phyloP scores from a whole-genome alignment of 1,140 invertebrate species.

The Ephestia elutella region DNA sequence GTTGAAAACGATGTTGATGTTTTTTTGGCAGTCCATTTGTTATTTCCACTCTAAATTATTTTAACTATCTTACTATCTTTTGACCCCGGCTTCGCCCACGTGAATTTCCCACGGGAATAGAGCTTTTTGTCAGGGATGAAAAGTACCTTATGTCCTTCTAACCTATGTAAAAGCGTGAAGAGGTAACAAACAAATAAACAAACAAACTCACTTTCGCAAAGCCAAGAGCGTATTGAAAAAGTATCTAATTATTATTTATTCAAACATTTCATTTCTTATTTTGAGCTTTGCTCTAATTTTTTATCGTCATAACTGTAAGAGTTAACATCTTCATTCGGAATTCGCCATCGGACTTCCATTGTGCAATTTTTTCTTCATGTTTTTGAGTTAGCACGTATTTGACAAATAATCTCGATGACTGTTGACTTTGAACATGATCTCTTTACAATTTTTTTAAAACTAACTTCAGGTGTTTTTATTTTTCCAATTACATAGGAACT shows the following conservation, averaged over 20 bases:
- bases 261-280: not conserved
- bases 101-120: too few species aligned
- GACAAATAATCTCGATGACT: not conserved
- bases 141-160: too few species aligned
- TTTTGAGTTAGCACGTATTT: not conserved
- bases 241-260: not conserved
- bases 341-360: not conserved
- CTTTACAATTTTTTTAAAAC: not conserved
- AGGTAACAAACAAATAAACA: too few species aligned
- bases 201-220: too few species aligned
- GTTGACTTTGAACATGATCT: constrained; percentile 8
- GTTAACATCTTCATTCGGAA: not conserved
- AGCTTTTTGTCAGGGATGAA: too few species aligned
- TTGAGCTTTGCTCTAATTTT: not conserved
- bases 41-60: too few species aligned
- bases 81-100: too few species aligned
- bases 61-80: too few species aligned
- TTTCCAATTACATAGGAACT: not conserved
- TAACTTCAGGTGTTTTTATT: not conserved
- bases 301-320: not conserved
- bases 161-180: too few species aligned
- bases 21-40: too few species aligned
- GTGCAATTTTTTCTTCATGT: not conserved
- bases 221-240: not conserved
- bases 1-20: too few species aligned